Evolutionary conservation across 2,888 invertebrate genomes (phyloP).

Genomic region (Eugnorisma glareosa): DNA sequence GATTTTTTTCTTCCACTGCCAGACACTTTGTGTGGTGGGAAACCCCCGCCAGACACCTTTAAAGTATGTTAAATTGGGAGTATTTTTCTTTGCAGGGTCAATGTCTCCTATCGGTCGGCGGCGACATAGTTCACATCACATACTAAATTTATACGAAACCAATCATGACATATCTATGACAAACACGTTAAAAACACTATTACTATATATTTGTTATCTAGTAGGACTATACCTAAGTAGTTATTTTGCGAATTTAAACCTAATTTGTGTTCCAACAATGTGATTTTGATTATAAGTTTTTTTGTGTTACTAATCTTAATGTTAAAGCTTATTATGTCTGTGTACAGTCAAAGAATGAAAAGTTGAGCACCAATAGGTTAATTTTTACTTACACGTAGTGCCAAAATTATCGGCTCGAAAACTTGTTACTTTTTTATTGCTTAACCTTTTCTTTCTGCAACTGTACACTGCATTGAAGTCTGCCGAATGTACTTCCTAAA

Average conservation of each 20-base stretch:
- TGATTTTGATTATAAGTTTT: conserved; percentile 52
- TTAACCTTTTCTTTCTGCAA: conserved; percentile 6
- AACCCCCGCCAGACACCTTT: too few species aligned
- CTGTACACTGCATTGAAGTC: conserved; percentile 10
- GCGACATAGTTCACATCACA: conserved; percentile 96
- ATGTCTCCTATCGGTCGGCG: conserved; percentile 98
- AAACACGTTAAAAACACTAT: conserved; percentile 39
- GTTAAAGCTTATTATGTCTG: conserved; percentile 7
- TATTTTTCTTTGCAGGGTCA: conserved; percentile 94
- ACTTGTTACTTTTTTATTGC: neutral
- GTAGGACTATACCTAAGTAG: conserved; percentile 15
- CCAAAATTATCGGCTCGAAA: conserved; percentile 2
- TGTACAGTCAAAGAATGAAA: conserved; percentile 16
- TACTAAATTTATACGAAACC: conserved; percentile 85
- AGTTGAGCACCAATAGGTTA: neutral
- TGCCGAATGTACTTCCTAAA: conserved; percentile 38
- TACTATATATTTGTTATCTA: conserved; percentile 13
- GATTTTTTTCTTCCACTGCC: too few species aligned
- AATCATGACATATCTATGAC: conserved; percentile 72
- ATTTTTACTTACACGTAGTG: conserved; percentile 13
- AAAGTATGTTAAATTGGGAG: too few species aligned
- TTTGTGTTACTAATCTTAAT: conserved; percentile 17
- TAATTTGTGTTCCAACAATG: conserved; percentile 53
- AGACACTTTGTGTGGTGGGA: too few species aligned
- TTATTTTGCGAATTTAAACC: conserved; percentile 48